These are phyloP conservation scores for Tipula unca DNA, from an alignment of 2,888 invertebrate species.

Conservation along the genomic window DNA sequence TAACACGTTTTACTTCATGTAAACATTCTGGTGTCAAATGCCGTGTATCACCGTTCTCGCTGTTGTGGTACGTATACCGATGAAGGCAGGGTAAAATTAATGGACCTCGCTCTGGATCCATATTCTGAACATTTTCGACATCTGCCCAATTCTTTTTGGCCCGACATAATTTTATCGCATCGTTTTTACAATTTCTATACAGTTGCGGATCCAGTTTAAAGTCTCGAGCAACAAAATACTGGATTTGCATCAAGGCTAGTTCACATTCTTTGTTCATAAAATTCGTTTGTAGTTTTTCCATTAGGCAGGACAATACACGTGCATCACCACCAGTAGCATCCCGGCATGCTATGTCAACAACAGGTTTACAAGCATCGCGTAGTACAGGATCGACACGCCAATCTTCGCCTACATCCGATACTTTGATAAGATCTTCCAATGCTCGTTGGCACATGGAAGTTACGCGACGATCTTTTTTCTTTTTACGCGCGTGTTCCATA, in stretches of 20 bases:
- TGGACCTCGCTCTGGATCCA: slow-evolving; percentile 71
- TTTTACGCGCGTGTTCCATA: slow-evolving; percentile 74
- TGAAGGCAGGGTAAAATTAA: slow-evolving; percentile 88
- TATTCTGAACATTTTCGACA: slow-evolving; percentile 48
- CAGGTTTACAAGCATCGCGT: slow-evolving; percentile 74
- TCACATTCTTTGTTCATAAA: slow-evolving; percentile 86
- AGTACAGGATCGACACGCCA: slow-evolving; percentile 91
- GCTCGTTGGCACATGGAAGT: slow-evolving; percentile 65
- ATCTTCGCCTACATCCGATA: slow-evolving; percentile 89
- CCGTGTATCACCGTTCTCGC: slow-evolving; percentile 38
- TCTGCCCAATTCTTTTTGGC: slow-evolving; percentile 70
- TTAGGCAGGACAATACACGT: slow-evolving; percentile 83
- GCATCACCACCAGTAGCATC: slow-evolving; percentile 67
- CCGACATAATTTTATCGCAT: slow-evolving; percentile 75
- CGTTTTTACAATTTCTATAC: slow-evolving; percentile 77
- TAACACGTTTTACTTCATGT: slow-evolving; percentile 75
- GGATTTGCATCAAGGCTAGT: slow-evolving; percentile 85
- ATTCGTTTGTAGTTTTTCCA: slow-evolving; percentile 80
- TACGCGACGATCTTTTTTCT: slow-evolving; percentile 56
- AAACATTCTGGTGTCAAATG: slow-evolving; percentile 50
- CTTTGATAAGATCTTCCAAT: slow-evolving; percentile 70
- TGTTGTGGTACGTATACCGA: slow-evolving; percentile 51
- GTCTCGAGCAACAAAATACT: slow-evolving; percentile 93
- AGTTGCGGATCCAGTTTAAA: slow-evolving; percentile 86
- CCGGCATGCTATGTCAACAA: slow-evolving; percentile 69